Percentiles rank a stretch among this genome's conserved stretches.
Evolutionary conservation across 2,888 invertebrate species (phyloP).

Genomic region (Drosophila formosana): DNA sequence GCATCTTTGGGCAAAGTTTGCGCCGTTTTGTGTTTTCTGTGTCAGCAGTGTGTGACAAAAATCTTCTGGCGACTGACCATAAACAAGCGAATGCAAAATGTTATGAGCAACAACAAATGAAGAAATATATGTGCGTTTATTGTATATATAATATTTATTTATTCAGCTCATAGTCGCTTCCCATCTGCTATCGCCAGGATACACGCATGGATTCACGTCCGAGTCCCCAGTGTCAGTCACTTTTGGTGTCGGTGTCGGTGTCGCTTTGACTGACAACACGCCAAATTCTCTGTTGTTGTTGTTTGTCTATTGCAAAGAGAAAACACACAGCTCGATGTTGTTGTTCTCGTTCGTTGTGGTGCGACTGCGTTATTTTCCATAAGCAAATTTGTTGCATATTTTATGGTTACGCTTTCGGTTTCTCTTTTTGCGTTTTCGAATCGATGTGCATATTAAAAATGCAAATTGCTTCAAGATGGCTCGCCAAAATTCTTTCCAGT

Average conservation of each 20-base stretch:
- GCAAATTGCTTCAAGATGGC: constrained; percentile 31
- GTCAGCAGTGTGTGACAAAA: constrained; percentile 50
- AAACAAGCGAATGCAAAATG: constrained; percentile 60
- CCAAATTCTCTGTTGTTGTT: constrained; percentile 2
- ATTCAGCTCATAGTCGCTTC: constrained; percentile 14
- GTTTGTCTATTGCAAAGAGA: constrained; percentile 18
- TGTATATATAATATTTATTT: constrained; percentile 10
- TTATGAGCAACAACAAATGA: constrained; percentile 24
- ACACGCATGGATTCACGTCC: constrained; percentile 54
- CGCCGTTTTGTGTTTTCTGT: constrained; percentile 25
- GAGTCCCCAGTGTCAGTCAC: constrained; percentile 22
- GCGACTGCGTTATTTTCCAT: constrained; percentile 23
- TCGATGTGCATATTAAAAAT: constrained; percentile 42
- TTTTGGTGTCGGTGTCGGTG: constrained; percentile 22
- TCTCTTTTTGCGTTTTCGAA: constrained; percentile 37
- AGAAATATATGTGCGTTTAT: not conserved
- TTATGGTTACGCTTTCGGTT: constrained; percentile 46
- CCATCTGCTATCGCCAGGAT: constrained; percentile 56
- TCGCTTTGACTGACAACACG: constrained; percentile 31
- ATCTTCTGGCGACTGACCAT: constrained; percentile 53
- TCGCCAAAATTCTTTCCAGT: constrained; percentile 35
- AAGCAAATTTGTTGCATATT: constrained; percentile 63
- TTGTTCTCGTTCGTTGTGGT: constrained; percentile 7
- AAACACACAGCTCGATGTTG: constrained; percentile 9
- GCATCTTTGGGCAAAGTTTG: constrained; percentile 33